phyloP scores from a whole-genome alignment of 2,797 vertebrate genomes.

The Gallinago stenura region DNA sequence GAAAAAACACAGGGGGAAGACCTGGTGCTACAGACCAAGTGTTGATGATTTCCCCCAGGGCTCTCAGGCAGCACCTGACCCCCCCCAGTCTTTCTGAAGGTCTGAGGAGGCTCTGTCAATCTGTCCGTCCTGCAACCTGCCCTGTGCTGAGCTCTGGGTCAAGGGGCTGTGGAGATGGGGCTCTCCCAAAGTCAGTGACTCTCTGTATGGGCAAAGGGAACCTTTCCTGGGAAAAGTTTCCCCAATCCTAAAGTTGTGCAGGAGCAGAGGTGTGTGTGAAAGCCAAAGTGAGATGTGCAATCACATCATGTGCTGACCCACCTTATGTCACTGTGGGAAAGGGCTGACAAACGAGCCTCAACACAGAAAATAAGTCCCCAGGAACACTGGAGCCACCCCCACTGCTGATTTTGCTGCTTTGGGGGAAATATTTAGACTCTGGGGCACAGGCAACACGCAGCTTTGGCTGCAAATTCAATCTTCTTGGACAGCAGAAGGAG shows the following conservation, averaged over 20 bases:
- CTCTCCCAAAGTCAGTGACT: neutral
- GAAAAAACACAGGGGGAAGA: neutral
- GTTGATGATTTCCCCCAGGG: accelerated
- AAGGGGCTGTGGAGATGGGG: accelerated
- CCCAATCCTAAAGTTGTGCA: neutral
- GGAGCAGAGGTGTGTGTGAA: neutral
- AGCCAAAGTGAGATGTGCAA: neutral
- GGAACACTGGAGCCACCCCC: neutral
- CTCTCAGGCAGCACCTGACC: neutral
- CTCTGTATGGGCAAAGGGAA: neutral
- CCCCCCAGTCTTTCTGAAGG: neutral
- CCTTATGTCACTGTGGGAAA: neutral
- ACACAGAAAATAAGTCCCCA: neutral
- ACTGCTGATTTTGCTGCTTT: neutral
- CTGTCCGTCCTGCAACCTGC: accelerated
- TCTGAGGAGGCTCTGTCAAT: neutral
- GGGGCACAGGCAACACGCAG: neutral
- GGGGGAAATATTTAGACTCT: neutral
- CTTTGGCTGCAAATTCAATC: neutral
- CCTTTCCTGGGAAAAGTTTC: too few species aligned
- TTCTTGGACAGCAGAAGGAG: neutral
- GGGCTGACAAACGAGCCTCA: neutral
- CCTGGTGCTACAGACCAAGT: accelerated
- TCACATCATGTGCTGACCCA: neutral
- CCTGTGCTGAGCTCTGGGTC: neutral